These are phyloP conservation scores for Andrena hattorfiana DNA, from an alignment of 2,888 invertebrate genomes.

Conservation along the genomic window DNA sequence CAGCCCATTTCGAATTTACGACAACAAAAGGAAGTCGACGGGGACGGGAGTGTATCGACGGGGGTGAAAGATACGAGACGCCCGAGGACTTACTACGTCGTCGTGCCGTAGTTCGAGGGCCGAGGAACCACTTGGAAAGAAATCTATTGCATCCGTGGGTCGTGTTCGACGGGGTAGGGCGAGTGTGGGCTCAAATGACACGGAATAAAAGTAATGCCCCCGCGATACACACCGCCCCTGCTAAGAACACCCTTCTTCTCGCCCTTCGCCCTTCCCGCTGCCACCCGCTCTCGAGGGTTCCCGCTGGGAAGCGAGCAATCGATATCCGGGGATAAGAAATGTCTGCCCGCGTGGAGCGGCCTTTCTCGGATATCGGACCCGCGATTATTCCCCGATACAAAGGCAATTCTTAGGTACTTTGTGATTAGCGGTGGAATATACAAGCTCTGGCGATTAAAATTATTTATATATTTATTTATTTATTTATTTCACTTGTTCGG, in stretches of 20 bases:
- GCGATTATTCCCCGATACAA: conserved; percentile 65
- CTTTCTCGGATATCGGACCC: conserved; percentile 46
- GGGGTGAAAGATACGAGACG: conserved; percentile 62
- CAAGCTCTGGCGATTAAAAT: too few relatives aligned
- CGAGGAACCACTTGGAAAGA: conserved; percentile 81
- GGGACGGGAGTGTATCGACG: conserved; percentile 43
- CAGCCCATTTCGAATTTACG: conserved; percentile 54
- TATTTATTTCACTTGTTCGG: too few relatives aligned
- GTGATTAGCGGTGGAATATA: background rate
- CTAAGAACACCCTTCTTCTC: conserved; percentile 74
- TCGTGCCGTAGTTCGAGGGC: conserved; percentile 58
- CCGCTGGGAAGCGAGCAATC: conserved; percentile 79
- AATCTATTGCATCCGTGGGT: conserved; percentile 82
- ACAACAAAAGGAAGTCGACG: conserved; percentile 43
- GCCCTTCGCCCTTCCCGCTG: conserved; percentile 68
- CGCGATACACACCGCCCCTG: conserved; percentile 77
- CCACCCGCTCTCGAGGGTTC: conserved; percentile 65
- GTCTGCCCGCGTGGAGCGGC: conserved; percentile 64
- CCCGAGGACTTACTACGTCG: conserved; percentile 48
- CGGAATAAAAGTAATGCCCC: conserved; percentile 84
- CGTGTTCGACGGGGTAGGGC: conserved; percentile 62
- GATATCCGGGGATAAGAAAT: conserved; percentile 82
- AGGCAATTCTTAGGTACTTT: conserved; percentile 11
- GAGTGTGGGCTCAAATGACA: conserved; percentile 85
- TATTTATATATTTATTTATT: too few relatives aligned